These are phyloP conservation scores for Aptenodytes forsteri DNA, from an alignment of 2,113 vertebrate species.

Conservation along the genomic window DNA sequence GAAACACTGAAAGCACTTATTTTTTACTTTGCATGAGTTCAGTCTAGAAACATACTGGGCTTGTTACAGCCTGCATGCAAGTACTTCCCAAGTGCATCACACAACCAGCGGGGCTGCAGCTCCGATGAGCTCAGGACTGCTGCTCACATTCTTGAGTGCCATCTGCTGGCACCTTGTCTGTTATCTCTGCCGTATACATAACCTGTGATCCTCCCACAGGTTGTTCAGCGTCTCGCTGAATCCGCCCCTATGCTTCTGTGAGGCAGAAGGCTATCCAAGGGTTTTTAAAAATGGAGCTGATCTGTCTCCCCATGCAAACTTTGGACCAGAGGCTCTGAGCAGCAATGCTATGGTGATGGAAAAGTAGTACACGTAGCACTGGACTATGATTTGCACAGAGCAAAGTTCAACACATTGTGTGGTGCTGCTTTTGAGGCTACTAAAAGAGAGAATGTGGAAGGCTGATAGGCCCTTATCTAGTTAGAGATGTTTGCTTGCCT, in stretches of 20 bases:
- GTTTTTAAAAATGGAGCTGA: background rate
- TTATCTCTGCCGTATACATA: background rate
- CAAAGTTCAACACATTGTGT: background rate
- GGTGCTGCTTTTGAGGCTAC: background rate
- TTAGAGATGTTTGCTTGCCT: background rate
- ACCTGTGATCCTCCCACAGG: background rate
- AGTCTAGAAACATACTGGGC: background rate
- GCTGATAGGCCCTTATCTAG: background rate
- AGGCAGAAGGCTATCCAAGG: background rate
- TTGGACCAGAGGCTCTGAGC: background rate
- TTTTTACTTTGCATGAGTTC: background rate
- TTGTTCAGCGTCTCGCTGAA: accelerated
- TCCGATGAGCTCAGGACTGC: background rate
- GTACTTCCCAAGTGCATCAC: background rate
- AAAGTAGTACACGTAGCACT: background rate
- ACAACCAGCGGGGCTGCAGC: background rate
- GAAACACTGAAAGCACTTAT: background rate
- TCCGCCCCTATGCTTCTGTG: accelerated
- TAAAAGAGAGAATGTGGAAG: background rate
- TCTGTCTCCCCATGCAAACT: background rate
- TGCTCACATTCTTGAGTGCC: background rate
- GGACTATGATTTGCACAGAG: background rate
- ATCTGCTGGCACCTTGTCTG: background rate
- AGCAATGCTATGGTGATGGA: background rate
- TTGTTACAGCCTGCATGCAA: background rate